Conservation (phyloP, 1,140 invertebrate species). For the Diploscapter pachys region DNA sequence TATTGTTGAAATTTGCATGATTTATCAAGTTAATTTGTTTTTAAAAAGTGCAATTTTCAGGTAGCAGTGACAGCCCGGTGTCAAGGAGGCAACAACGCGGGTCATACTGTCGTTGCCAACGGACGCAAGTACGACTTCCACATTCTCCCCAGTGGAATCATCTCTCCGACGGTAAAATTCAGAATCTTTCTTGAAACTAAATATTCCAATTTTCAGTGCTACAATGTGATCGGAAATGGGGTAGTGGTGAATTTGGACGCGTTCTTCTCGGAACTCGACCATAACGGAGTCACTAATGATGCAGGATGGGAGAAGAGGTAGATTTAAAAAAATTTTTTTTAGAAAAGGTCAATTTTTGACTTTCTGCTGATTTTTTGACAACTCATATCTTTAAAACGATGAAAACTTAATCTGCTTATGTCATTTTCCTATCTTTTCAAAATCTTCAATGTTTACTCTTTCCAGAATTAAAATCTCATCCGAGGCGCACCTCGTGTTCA, state of each 20-base stretch:
- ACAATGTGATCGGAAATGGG: conserved; percentile 95
- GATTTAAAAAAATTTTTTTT: too few relatives aligned
- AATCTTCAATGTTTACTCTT: not conserved
- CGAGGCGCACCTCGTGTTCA: conserved; percentile 76
- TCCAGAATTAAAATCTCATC: conserved; percentile 80
- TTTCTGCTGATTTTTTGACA: too few relatives aligned
- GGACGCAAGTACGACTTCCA: conserved; percentile 93
- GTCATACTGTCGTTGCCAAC: conserved; percentile 94
- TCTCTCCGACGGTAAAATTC: conserved; percentile 69
- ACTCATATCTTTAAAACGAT: too few relatives aligned
- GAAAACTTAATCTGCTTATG: too few relatives aligned
- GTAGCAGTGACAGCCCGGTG: conserved; percentile 62
- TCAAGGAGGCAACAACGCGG: conserved; percentile 98
- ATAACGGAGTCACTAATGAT: conserved; percentile 71
- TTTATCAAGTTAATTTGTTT: not conserved
- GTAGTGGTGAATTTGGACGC: conserved; percentile 94
- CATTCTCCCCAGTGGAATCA: conserved; percentile 91
- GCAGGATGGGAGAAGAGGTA: conserved; percentile 81
- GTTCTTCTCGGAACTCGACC: conserved; percentile 87
- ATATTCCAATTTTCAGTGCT: conserved; percentile 65
- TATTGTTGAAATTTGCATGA: too few relatives aligned
- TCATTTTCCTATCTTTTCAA: not conserved
- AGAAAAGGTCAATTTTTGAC: too few relatives aligned
- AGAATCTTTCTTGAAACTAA: not conserved
- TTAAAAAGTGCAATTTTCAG: conserved; percentile 29